Percentiles rank a stretch among this genome's conserved stretches.
phyloP scores from a whole-genome alignment of 2,797 vertebrate genomes.

The Varecia variegata region DNA sequence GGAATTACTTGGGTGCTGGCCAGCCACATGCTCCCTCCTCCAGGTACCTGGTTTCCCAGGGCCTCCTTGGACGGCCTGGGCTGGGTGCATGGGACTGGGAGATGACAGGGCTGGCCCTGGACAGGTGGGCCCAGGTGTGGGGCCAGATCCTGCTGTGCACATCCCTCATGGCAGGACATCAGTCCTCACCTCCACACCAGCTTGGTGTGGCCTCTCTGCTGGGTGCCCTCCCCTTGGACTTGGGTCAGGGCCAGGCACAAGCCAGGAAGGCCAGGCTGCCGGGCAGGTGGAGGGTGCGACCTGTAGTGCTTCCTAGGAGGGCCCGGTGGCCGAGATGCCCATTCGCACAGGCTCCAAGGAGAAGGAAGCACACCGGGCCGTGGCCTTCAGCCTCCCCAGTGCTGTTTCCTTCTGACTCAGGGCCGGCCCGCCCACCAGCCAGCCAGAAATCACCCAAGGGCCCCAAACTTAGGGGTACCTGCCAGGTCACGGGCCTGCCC shows the following conservation, averaged over 20 bases:
- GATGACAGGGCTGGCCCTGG: fast-evolving
- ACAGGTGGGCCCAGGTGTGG: background rate
- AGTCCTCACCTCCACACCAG: background rate
- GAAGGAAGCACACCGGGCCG: background rate
- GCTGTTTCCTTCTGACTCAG: background rate
- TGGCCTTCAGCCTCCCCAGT: background rate
- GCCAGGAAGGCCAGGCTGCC: background rate
- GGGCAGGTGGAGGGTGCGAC: background rate
- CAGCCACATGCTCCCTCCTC: fast-evolving
- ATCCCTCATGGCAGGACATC: fast-evolving
- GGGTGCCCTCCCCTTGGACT: background rate
- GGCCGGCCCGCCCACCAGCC: background rate
- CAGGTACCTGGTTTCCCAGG: fast-evolving
- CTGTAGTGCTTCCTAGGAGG: background rate
- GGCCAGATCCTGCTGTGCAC: background rate
- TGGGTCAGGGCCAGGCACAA: background rate
- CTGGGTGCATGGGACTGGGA: background rate
- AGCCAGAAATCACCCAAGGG: background rate
- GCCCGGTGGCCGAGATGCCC: background rate
- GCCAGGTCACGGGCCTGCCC: background rate
- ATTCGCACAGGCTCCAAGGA: background rate
- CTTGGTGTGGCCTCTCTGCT: background rate
- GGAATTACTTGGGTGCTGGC: fast-evolving
- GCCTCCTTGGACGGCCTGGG: background rate
- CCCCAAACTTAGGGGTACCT: background rate